Percentiles rank a stretch among this genome's conserved stretches.
These are phyloP conservation scores for Petrolisthes manimaculis DNA, from an alignment of 2,888 invertebrate genomes.

Conservation along the genomic window DNA sequence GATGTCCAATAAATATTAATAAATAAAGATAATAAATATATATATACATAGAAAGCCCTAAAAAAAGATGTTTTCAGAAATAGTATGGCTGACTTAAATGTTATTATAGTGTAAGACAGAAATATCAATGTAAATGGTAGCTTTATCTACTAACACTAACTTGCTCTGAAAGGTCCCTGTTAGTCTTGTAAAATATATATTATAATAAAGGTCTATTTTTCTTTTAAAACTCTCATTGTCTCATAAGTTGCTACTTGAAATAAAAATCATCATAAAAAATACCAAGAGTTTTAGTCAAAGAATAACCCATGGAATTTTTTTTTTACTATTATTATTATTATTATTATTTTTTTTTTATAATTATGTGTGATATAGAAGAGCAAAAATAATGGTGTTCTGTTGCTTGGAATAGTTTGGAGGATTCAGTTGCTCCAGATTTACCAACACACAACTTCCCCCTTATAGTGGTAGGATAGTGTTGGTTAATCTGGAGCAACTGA, in stretches of 20 bases:
- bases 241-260: slow-evolving; percentile 59
- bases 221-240: slow-evolving; percentile 59
- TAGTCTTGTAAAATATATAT: slow-evolving; percentile 56
- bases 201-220: slow-evolving; percentile 50
- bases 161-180: slow-evolving; percentile 20
- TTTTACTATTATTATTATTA: no score
- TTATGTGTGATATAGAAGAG: no score
- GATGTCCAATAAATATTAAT: slow-evolving; percentile 5
- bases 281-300: no score
- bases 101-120: slow-evolving; percentile 35
- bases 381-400: no score
- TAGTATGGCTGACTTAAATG: slow-evolving; percentile 30
- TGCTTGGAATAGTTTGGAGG: no score
- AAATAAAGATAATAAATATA: slow-evolving; percentile 6
- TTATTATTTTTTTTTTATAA: no score
- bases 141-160: slow-evolving; percentile 39
- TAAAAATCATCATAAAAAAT: slow-evolving; percentile 52
- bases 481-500: no score
- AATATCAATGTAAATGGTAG: slow-evolving; percentile 39
- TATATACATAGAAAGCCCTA: neutral
- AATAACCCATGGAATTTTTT: no score
- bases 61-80: slow-evolving; percentile 29
- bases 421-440: no score
- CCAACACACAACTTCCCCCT: no score
- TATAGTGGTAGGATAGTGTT: no score